Base-by-base conservation (phyloP, 2,888 invertebrate species). In the Scaptomyza polygonia region DNA sequence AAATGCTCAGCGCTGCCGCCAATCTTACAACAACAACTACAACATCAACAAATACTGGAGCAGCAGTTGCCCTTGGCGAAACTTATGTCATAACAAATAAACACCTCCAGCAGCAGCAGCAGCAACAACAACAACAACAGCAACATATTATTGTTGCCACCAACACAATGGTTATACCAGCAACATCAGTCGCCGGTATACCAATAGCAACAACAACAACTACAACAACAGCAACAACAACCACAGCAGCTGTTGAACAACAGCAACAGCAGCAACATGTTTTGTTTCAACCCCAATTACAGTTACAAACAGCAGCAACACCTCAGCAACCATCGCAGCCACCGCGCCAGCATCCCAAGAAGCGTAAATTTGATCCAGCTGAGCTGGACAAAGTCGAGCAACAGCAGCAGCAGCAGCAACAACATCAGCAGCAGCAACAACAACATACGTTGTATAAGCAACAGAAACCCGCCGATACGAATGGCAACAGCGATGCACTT, bases 281-380 rank as follows among this genome's bases (percentile, higher is more conserved):
- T 43, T 72, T 86, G 58, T 86, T 88, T 40, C 89, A 83, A 61
- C 86, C 79, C 40, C 89, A 89, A 56, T 74, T 89, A 43, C 89
- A 89, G 49, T 73, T 89, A 58, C 82, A 81, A 65, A 70, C 88
- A 82, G 72, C 80, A 77, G 54, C 85, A 80, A 75, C 97, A 96
- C 91, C 86, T 73, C 94, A 97, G 49, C 87, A 73, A 29, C 92
- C 57, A 91, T 93, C 62, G 93, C 94, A 68, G 94, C 91, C 91
- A 71, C 93, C 91, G 72, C 93, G 96, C 71, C 97, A 96, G 91
- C 94, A 98, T 90, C 98, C 98, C 62, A 98, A 98, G 92, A 98
- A 98, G 92, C 94, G 98, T 43, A 92, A 92, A 86, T 92, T 92
- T 69, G 91, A 91, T 87, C 91, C 90, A 80, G 89, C 91, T 57